Base-by-base conservation (phyloP, 2,888 invertebrate genomes). In the Pecten maximus region DNA sequence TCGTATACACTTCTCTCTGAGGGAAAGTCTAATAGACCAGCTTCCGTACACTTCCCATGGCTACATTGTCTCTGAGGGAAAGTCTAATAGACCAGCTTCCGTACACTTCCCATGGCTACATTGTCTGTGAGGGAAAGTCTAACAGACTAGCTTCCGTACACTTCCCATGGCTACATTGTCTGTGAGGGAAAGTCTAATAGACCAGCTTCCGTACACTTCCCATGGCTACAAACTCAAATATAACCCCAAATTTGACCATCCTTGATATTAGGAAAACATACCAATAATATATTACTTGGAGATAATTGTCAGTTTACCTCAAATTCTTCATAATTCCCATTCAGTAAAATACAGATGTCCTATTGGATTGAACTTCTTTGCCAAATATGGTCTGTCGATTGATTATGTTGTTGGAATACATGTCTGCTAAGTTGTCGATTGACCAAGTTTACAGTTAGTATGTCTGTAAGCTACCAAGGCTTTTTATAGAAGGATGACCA, bases 181-280 rank as follows among this genome's bases (percentile, higher is more conserved):
- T n/a, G 0, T 60, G n/a, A 60, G 1, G 23, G 23, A n/a, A 60
- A 60, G 60, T 60, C 60, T 60, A 23, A 16, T 8, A 60, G 60
- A 60, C 60, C 23, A 12, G 6, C 60, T n/a, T 23, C n/a, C 23
- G 23, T 23, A n/a, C 23, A 8, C 60, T 60, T 60, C 60, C 60
- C 60, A 0, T 48, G 60, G 60, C n/a, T 60, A n/a, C 60, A n/a
- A n/a, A 23, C 23, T 4, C 60, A 60, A 60, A 60, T n/a, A 60
- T n/a, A 60, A 60, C 8, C 60, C n/a, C 60, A 44, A 6, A 44
- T 60, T 60, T 60, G 60, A 60, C 60, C 60, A 60, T 60, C 60
- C 60, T 60, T 60, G 60, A 60, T 23, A 60, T 60, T 60, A 60
- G n/a, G 23, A 60, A 60, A 60, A 60, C 60, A 60, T n/a, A 16